phyloP scores from a whole-genome alignment of 2,888 invertebrate species.

The Tuta absoluta region DNA sequence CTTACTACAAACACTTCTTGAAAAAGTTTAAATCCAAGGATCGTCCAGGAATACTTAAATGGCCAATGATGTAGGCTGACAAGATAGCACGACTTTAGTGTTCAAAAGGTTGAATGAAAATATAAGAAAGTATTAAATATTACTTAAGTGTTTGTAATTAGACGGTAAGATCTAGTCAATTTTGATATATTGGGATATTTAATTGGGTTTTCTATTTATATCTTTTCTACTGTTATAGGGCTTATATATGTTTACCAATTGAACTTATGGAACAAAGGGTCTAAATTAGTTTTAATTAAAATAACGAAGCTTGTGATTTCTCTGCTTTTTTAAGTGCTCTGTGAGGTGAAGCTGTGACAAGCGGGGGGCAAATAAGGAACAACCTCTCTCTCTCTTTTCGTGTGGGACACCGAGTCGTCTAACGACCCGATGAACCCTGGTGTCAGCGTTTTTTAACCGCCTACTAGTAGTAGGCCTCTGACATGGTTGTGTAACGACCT shows the following conservation, averaged over 20 bases:
- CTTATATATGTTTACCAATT: neutral
- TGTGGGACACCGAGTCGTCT: no score
- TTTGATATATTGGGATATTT: slow-evolving; percentile 21
- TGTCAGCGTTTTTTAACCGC: no score
- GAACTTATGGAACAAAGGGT: neutral
- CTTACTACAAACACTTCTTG: slow-evolving; percentile 38
- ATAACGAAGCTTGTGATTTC: slow-evolving; percentile 45
- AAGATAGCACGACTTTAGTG: no score
- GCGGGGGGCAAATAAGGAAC: slow-evolving; percentile 41
- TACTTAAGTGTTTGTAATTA: slow-evolving; percentile 33
- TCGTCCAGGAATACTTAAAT: no score
- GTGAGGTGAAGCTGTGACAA: slow-evolving; percentile 56
- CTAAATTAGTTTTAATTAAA: neutral
- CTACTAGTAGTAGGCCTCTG: no score
- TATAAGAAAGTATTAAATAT: no score
- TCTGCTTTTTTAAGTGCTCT: slow-evolving; percentile 52
- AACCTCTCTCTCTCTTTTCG: no score
- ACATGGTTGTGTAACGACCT: no score
- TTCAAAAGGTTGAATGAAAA: no score
- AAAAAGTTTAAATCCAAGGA: no score
- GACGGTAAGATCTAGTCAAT: slow-evolving; percentile 27
- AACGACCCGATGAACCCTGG: no score
- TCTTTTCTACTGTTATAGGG: slow-evolving; percentile 1
- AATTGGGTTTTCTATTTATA: neutral
- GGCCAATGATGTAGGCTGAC: no score